These are phyloP conservation scores for Drosophila pseudotalamancana DNA, from an alignment of 2,888 invertebrate genomes.

Conservation along the genomic window DNA sequence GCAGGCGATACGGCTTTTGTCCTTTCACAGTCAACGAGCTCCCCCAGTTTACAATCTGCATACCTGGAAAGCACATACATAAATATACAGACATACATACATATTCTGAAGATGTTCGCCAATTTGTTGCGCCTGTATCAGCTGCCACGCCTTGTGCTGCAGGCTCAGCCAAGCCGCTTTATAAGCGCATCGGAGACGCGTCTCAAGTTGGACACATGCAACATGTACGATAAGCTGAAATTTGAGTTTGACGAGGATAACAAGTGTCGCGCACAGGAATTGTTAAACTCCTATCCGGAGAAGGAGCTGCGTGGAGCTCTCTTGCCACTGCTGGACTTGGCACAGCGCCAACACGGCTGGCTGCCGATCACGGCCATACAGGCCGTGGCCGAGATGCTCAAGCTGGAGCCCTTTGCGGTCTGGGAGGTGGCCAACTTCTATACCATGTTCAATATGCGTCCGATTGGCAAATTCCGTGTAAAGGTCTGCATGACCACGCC, in stretches of 20 bases:
- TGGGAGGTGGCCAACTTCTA: constrained; percentile 59
- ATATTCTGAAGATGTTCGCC: constrained; percentile 22
- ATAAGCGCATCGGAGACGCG: constrained; percentile 15
- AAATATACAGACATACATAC: neutral
- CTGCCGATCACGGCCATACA: constrained; percentile 58
- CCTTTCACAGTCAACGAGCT: neutral
- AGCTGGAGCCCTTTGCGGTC: constrained; percentile 41
- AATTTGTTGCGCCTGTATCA: constrained; percentile 10
- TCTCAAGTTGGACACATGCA: constrained; percentile 12
- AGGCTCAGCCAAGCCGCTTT: neutral
- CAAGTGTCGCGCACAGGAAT: constrained; percentile 18
- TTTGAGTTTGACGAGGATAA: constrained; percentile 53
- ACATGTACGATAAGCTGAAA: constrained; percentile 32
- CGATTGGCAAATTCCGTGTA: constrained; percentile 50
- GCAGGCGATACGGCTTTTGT: constrained; percentile 26
- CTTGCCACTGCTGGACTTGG: constrained; percentile 56
- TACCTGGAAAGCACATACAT: neutral
- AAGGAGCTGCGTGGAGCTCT: constrained; percentile 50
- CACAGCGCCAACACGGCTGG: constrained; percentile 68
- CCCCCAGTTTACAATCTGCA: neutral
- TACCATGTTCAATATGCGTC: constrained; percentile 47
- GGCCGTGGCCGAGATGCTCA: constrained; percentile 43
- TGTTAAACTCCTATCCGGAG: constrained; percentile 37
- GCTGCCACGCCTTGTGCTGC: constrained; percentile 3
- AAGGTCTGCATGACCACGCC: constrained; percentile 52